Evolutionary conservation across 1,140 invertebrate species (phyloP).

Genomic region (Cepaea nemoralis): DNA sequence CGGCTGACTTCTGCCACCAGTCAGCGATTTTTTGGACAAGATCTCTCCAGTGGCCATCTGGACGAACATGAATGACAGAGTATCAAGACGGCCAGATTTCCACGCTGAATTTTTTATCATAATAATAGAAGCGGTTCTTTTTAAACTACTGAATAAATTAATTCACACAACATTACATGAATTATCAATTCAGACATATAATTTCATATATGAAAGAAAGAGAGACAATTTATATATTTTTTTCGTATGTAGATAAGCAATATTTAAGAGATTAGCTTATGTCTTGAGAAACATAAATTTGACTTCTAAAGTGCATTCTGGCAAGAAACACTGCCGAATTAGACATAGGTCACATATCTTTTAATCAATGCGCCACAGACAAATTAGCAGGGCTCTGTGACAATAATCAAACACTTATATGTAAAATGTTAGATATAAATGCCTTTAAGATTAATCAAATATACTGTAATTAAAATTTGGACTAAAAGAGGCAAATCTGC

Average conservation of each 20-base stretch:
- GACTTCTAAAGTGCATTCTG: neutral
- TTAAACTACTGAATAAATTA: neutral
- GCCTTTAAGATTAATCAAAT: neutral
- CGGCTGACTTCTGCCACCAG: neutral
- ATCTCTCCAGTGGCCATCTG: neutral
- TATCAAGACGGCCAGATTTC: conserved; percentile 7
- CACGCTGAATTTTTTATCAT: neutral
- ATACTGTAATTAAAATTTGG: neutral
- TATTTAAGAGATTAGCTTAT: too few species aligned
- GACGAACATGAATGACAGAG: conserved; percentile 2
- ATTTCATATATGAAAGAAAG: too few species aligned
- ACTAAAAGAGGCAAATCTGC: neutral
- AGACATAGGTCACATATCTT: conserved; percentile 6
- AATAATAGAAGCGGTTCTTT: neutral
- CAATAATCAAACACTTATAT: too few species aligned
- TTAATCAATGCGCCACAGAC: neutral
- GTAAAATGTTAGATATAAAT: neutral
- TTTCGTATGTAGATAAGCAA: too few species aligned
- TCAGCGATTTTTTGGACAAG: neutral
- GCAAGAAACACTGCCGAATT: neutral
- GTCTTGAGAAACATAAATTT: too few species aligned
- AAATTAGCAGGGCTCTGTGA: too few species aligned
- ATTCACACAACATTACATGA: neutral
- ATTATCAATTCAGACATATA: too few species aligned
- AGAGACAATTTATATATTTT: too few species aligned